These are phyloP conservation scores for Drosophila testacea DNA, from an alignment of 2,888 invertebrate species.

Conservation along the genomic window DNA sequence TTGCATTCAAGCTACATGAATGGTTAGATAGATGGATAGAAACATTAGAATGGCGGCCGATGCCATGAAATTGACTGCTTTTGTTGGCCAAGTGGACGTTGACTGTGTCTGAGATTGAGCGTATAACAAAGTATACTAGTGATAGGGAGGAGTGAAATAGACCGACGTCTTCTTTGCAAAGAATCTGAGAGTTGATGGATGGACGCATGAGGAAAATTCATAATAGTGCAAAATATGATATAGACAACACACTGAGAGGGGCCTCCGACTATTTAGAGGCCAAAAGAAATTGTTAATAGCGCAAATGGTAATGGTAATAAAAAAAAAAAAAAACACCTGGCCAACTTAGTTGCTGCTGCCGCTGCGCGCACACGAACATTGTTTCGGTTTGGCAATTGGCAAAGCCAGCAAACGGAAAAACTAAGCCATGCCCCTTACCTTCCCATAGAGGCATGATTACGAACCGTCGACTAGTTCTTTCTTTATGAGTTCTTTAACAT, in stretches of 20 bases:
- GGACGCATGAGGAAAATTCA: constrained; percentile 51
- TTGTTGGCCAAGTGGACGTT: constrained; percentile 67
- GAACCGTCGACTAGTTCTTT: constrained; percentile 26
- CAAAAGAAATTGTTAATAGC: constrained; percentile 80
- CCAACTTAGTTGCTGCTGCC: constrained; percentile 51
- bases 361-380: constrained; percentile 63
- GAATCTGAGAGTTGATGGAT: constrained; percentile 25
- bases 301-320: constrained; percentile 64
- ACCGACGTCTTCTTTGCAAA: constrained; percentile 8
- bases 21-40: constrained; percentile 46
- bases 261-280: constrained; percentile 44
- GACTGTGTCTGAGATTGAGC: constrained; percentile 3
- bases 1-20: constrained; percentile 51
- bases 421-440: constrained; percentile 45
- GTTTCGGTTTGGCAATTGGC: constrained; percentile 61
- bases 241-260: constrained; percentile 34
- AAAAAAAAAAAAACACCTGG: constrained; percentile 70
- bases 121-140: background rate
- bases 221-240: constrained; percentile 64
- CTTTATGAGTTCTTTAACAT: constrained; percentile 76
- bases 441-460: constrained; percentile 42
- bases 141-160: constrained; percentile 19
- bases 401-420: constrained; percentile 24
- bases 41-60: constrained; percentile 69
- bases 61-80: constrained; percentile 77